Evolutionary conservation across 2,797 vertebrate species (phyloP).

Genomic region (Carcharodon carcharias): DNA sequence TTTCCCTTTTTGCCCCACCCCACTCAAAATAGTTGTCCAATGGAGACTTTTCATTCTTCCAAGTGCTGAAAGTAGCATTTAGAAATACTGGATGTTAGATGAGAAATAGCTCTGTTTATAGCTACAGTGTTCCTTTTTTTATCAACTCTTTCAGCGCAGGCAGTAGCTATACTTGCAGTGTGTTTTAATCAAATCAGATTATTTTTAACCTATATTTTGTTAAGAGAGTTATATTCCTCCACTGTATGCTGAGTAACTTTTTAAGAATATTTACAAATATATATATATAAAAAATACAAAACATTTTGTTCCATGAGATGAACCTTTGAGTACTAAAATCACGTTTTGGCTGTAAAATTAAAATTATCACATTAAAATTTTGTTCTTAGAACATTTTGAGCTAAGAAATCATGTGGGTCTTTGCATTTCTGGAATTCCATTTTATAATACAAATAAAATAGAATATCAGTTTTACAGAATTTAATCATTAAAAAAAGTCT

Average conservation of each 20-base stretch:
- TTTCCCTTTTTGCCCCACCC: not conserved
- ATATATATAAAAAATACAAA: not conserved
- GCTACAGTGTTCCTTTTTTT: slow-evolving; percentile 34
- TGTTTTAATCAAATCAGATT: slow-evolving; percentile 34
- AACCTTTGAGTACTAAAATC: slow-evolving; percentile 8
- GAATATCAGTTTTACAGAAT: not conserved
- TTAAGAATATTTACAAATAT: slow-evolving; percentile 4
- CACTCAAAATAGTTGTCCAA: not conserved
- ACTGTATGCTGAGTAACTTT: slow-evolving; percentile 18
- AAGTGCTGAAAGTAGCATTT: slow-evolving; percentile 16
- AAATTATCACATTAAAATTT: slow-evolving; percentile 12
- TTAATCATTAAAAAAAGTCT: not conserved
- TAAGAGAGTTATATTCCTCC: slow-evolving; percentile 35
- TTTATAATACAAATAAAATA: slow-evolving; percentile 20
- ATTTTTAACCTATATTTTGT: slow-evolving; percentile 38
- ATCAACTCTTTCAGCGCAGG: slow-evolving; percentile 23
- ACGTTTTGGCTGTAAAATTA: slow-evolving; percentile 28
- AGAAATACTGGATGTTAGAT: slow-evolving; percentile 7
- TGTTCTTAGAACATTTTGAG: slow-evolving; percentile 11
- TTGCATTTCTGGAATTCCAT: slow-evolving; percentile 29
- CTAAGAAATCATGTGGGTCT: not conserved
- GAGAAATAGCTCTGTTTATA: slow-evolving; percentile 28
- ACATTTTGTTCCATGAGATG: not conserved
- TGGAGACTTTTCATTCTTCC: slow-evolving; percentile 28
- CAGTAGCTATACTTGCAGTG: slow-evolving; percentile 15